Conservation (phyloP, 2,888 invertebrate species). For the Trissoscelio sp. region DNA sequence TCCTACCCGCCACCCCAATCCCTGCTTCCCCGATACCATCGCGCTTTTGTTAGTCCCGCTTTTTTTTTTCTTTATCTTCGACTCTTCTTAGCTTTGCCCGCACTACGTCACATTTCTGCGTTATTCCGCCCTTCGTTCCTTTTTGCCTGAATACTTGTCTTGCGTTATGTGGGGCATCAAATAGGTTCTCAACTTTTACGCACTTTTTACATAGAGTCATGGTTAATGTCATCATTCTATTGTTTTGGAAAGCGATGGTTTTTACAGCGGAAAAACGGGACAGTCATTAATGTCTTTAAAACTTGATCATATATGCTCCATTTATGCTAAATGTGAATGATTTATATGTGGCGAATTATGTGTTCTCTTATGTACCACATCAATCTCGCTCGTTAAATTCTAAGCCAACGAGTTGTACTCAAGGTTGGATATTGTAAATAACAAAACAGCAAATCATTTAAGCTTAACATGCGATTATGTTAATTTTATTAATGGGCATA, state of each 20-base stretch:
- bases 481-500: neutral
- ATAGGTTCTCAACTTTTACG: conserved; percentile 7
- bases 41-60: conserved; percentile 27
- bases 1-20: neutral
- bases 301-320: conserved; percentile 22
- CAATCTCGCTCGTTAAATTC: conserved; percentile 10
- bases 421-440: neutral
- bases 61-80: conserved; percentile 14
- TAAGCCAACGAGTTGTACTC: conserved; percentile 6
- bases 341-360: conserved; percentile 10
- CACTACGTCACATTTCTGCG: conserved; percentile 5
- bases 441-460: neutral
- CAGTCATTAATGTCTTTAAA: conserved; percentile 12
- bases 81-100: neutral
- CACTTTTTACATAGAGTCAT: neutral
- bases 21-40: conserved; percentile 2
- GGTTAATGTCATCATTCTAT: neutral
- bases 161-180: conserved; percentile 7
- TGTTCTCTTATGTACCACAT: conserved; percentile 5
- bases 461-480: neutral
- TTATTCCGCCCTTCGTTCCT: neutral
- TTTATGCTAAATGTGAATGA: conserved; percentile 1
- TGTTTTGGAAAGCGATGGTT: too few species aligned
- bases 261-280: neutral
- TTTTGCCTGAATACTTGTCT: neutral